These are phyloP conservation scores for Poecilia velifera DNA, from an alignment of 2,797 vertebrate species.

Conservation along the genomic window DNA sequence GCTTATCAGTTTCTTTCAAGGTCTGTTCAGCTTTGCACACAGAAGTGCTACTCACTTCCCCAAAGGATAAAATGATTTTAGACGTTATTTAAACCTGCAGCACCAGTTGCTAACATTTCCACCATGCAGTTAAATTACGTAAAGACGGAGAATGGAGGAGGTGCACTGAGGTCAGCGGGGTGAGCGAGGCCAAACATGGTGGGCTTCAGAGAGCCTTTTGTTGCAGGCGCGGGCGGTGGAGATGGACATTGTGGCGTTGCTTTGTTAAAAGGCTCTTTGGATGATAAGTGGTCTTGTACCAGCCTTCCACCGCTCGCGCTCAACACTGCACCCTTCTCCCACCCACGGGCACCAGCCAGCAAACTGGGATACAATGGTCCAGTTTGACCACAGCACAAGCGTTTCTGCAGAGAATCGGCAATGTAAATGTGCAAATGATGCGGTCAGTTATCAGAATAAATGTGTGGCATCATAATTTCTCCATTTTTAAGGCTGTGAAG, in stretches of 20 bases:
- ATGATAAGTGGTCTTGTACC: conserved; percentile 65
- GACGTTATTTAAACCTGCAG: not conserved
- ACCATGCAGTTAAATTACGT: not conserved
- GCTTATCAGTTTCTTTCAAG: not conserved
- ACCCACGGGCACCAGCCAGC: conserved; percentile 49
- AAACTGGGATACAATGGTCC: conserved; percentile 57
- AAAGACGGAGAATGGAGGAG: conserved; percentile 18
- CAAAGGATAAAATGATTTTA: not conserved
- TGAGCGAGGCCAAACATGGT: conserved; percentile 45
- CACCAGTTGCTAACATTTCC: not conserved
- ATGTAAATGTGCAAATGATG: not conserved
- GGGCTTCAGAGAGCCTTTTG: conserved; percentile 64
- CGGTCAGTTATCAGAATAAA: conserved; percentile 7
- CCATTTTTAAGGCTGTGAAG: conserved; percentile 17
- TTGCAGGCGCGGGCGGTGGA: conserved; percentile 40
- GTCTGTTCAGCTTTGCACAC: not conserved
- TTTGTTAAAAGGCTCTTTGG: conserved; percentile 50
- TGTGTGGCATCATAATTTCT: conserved; percentile 21
- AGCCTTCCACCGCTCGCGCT: conserved; percentile 65
- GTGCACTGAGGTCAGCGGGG: conserved; percentile 52
- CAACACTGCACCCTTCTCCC: conserved; percentile 41
- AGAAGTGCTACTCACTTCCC: not conserved
- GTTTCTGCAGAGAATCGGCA: not conserved
- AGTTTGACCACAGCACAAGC: conserved; percentile 19
- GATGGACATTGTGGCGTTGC: conserved; percentile 53